Base-by-base conservation (phyloP, 1,140 invertebrate species). In the Ooceraea biroi region DNA sequence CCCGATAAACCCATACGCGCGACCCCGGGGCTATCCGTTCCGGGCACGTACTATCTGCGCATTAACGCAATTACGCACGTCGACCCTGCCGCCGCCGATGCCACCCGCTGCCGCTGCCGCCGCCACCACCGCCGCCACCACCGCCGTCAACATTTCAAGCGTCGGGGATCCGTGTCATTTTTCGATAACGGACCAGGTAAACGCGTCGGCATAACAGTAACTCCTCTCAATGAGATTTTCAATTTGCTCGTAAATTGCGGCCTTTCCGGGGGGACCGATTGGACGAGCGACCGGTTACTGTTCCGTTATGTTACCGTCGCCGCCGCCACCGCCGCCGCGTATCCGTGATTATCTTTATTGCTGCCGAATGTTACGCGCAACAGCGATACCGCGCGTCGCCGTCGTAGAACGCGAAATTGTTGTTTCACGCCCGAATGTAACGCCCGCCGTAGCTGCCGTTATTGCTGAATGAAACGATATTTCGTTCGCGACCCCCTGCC, bases 1-100 rank as follows among this genome's bases (percentile, higher is more conserved):
- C 85, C 71, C 89, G 90, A 92, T 92, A 91, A 90, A 90, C 88
- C 83, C 61, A 60, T 65, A 50, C 68, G 71, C 68, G 71, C 68
- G 63, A 74, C 48, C 66, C 36, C 57, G 50, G 82, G 50, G 82
- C 84, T 88, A 89, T 88, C 76, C 84, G 60, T 83, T 85, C 80
- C 82, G 84, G 36, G 74, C 78, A 83, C 83, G 77, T 86, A 80
- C 77, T 82, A 57, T 72, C 66, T n/a, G 66, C 80, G 66, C 58
- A 87, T 85, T 86, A 86, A 90, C 78, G 84, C 68, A 74, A 91
- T 91, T 89, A 91, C 83, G 48, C 61, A 61, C 68, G 19, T 44
- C 46, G 25, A 22, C 25, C 12, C 44, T 63, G 46, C 22, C 1
- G n/a, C n/a, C n/a, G n/a, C n/a, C n/a, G n/a, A n/a, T n/a, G n/a